Base-by-base conservation (phyloP, 2,888 invertebrate species). In the Pandemis cinnamomeana region DNA sequence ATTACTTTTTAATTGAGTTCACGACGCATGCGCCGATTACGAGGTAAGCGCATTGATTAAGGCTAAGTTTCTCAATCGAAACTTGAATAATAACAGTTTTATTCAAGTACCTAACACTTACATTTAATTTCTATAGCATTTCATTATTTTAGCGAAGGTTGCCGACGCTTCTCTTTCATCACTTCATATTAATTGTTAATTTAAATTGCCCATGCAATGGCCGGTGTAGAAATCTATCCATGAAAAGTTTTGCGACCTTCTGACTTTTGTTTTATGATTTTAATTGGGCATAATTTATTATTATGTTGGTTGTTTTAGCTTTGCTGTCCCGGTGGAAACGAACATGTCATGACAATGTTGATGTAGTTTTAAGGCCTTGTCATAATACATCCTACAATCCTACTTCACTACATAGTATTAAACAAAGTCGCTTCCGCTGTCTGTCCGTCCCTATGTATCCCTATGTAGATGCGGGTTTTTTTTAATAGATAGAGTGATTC, bases 91-190 rank as follows among this genome's bases (percentile, higher is more conserved):
- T 46, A 46, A 36, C 20, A 15, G 58, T 58, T n/a, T 6, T 53
- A 27, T 7, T 68, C 55, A n/a, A 42, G 55, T 42, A n/a, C n/a
- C n/a, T n/a, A 42, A 42, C 67, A 44, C 20, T 68, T 58, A 27
- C 5, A n/a, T 58, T 55, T 68, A n/a, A 42, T 62, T 15, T 62
- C 42, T 67, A 41, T 67, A 66, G 46, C 44, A 53, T 53, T 67
- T 66, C 48, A 60, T 53, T 60, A 66, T 73, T 66, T 36, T 36
- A 15, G 60, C 51, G 69, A 73, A 73, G 70, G 70, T 66, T 60
- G 20, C 27, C 27, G 46, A 46, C 46, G 46, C 15, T 67, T 67
- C 55, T 60, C 58, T 69, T 72, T 58, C 72, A 13, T 20, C 58
- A 72, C 55, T 15, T 46, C 58, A 60, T 69, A 27, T 27, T 62